Evolutionary conservation across 2,888 invertebrate species (phyloP).

Genomic region (Cinara cedri): DNA sequence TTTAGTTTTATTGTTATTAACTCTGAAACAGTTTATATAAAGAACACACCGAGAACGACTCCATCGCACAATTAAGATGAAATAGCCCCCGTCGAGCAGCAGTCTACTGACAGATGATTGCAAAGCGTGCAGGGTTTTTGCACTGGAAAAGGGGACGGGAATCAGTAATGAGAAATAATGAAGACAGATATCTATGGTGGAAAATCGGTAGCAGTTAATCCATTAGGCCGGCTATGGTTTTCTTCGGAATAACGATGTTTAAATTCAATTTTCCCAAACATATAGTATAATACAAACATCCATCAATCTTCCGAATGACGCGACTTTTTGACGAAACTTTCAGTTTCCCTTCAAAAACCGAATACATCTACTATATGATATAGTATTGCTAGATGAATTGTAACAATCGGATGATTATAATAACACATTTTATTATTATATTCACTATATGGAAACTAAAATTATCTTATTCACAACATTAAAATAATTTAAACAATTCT

Average conservation of each 20-base stretch:
- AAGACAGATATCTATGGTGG: slow-evolving; percentile 40
- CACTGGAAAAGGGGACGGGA: slow-evolving; percentile 14
- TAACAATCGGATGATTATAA: not conserved
- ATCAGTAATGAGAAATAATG: slow-evolving; percentile 54
- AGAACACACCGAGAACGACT: not conserved
- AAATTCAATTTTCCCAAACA: slow-evolving; percentile 31
- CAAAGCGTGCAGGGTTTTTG: slow-evolving; percentile 24
- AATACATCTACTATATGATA: not conserved
- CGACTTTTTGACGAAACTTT: slow-evolving; percentile 18
- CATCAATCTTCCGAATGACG: slow-evolving; percentile 50
- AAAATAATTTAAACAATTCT: too few species aligned
- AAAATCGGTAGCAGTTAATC: slow-evolving; percentile 53
- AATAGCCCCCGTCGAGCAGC: slow-evolving; percentile 23
- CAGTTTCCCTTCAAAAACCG: slow-evolving; percentile 1
- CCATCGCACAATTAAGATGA: slow-evolving; percentile 47
- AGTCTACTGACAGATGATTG: slow-evolving; percentile 38
- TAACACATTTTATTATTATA: not conserved
- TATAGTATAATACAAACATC: slow-evolving; percentile 10
- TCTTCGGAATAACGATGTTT: slow-evolving; percentile 31
- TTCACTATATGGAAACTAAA: too few species aligned
- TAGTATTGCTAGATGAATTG: not conserved
- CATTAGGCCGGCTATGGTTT: slow-evolving; percentile 45
- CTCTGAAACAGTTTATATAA: not conserved
- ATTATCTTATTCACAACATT: too few species aligned
- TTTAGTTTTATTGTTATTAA: not conserved